These are phyloP conservation scores for Calephelis perditalis DNA, from an alignment of 2,888 invertebrate genomes.

Conservation along the genomic window DNA sequence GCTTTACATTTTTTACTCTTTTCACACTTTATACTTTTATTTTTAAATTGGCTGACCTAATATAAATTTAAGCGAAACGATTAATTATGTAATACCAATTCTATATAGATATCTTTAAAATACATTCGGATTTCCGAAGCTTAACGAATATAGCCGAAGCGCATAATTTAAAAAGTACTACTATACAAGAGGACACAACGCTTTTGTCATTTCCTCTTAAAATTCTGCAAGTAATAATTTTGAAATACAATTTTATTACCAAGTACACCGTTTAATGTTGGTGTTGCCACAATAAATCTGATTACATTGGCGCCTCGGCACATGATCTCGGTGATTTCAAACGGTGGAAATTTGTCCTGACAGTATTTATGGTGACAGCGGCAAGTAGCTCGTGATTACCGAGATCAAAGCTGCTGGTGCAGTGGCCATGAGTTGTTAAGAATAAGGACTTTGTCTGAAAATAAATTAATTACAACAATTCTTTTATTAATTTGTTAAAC, in stretches of 20 bases:
- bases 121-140: no score
- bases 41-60: no score
- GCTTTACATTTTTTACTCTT: no score
- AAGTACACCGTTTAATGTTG: conserved; percentile 29
- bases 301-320: conserved; percentile 49
- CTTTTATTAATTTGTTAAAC: no score
- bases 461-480: no score
- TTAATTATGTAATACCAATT: no score
- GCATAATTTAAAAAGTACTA: no score
- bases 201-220: neutral
- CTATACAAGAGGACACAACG: no score
- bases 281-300: conserved; percentile 52
- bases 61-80: no score
- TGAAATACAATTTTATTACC: conserved; percentile 40
- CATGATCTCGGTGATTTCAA: conserved; percentile 52
- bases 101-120: no score
- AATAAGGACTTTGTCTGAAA: neutral
- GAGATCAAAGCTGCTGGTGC: conserved; percentile 35
- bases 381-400: conserved; percentile 40
- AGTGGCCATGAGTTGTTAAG: conserved; percentile 21
- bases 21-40: no score
- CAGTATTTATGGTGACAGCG: conserved; percentile 63
- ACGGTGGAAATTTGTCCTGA: conserved; percentile 71
- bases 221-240: conserved; percentile 13
- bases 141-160: no score